Percentiles rank a stretch among this genome's conserved stretches.
These are phyloP conservation scores for Apeltes quadracus DNA, from an alignment of 2,113 vertebrate species.

Conservation along the genomic window DNA sequence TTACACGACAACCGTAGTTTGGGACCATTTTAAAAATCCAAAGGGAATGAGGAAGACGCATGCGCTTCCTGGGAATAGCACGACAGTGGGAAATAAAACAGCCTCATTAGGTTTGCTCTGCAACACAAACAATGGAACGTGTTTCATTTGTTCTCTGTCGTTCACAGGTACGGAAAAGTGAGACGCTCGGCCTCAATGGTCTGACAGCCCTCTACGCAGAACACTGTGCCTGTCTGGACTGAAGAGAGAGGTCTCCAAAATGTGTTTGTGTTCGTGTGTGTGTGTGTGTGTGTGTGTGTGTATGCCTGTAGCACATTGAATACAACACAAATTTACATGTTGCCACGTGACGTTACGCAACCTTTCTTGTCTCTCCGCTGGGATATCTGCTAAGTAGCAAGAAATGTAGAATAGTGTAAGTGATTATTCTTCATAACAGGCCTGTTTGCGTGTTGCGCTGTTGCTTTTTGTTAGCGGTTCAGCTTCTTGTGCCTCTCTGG, in stretches of 20 bases:
- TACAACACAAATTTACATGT: constrained; percentile 7
- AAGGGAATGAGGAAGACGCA: not conserved
- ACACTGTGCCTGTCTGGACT: constrained; percentile 16
- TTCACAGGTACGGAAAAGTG: constrained; percentile 47
- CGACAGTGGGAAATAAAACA: constrained; percentile 31
- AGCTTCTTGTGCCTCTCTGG: not conserved
- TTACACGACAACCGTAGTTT: not conserved
- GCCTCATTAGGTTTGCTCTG: constrained; percentile 27
- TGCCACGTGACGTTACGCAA: not conserved
- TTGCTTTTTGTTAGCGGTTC: not conserved
- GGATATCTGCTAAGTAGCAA: not conserved
- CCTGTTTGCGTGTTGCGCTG: not conserved
- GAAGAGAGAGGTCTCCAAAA: constrained; percentile 18
- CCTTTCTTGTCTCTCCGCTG: not conserved
- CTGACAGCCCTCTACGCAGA: constrained; percentile 34
- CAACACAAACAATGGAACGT: constrained; percentile 20
- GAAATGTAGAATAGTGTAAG: not conserved
- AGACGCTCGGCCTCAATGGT: constrained; percentile 30
- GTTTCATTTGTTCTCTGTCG: constrained; percentile 49
- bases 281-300: not conserved
- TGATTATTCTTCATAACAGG: not conserved
- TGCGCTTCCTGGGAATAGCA: constrained; percentile 11
- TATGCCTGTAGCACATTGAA: not conserved
- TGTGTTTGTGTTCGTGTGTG: not conserved
- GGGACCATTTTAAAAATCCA: not conserved